A percentile compares a stretch with the other conserved stretches of the same genome.
Evolutionary conservation across 2,888 invertebrate species (phyloP).

Genomic region (Agrilus cyanescens): DNA sequence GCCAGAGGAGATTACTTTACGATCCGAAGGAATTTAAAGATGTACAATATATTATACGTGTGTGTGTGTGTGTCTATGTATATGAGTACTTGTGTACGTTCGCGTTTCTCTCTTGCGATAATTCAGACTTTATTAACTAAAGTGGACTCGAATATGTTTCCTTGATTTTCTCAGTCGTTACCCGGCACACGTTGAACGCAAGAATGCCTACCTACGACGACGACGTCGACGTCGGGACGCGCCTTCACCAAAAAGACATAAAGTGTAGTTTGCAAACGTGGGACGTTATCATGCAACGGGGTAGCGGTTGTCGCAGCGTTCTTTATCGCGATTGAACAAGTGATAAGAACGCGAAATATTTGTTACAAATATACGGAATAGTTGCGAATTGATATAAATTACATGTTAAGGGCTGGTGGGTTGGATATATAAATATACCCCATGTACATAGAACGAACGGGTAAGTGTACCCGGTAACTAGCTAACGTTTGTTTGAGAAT

Average conservation of each 20-base stretch:
- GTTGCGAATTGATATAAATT: constrained; percentile 15
- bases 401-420: constrained; percentile 15
- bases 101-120: no score
- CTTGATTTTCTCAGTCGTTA: background rate
- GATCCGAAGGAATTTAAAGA: no score
- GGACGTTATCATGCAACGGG: background rate
- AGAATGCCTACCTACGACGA: no score
- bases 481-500: constrained; percentile 3
- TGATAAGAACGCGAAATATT: constrained; percentile 14
- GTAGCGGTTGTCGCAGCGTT: constrained; percentile 9
- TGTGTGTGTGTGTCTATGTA: no score
- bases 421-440: constrained; percentile 13
- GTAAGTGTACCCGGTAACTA: no score
- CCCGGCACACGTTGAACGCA: constrained; percentile 6
- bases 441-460: no score
- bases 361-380: constrained; percentile 16
- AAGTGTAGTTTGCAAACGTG: background rate
- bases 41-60: no score
- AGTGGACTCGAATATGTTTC: no score
- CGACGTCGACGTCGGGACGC: background rate
- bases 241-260: background rate
- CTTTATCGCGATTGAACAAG: constrained; percentile 14
- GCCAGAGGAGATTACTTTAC: no score
- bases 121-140: no score
- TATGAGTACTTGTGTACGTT: no score